These are phyloP conservation scores for Ivindomyrus marchei DNA, from an alignment of 2,113 vertebrate genomes.

Conservation along the genomic window DNA sequence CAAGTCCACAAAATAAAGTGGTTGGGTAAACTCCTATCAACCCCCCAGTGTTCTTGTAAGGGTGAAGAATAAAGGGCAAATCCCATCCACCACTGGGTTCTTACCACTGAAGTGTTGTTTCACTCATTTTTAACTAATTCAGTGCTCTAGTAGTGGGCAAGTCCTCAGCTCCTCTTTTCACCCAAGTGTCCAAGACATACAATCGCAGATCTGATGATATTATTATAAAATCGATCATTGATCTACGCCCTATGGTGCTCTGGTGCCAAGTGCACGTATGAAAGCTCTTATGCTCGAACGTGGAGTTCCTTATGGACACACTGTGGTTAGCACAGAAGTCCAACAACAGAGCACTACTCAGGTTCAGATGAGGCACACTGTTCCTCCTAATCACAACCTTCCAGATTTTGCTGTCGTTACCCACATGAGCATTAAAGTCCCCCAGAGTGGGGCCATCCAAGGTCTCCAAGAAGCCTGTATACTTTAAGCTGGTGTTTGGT, in stretches of 20 bases:
- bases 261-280: not conserved
- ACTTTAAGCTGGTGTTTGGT: not conserved
- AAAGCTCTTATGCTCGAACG: not conserved
- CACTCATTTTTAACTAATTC: not conserved
- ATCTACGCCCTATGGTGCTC: not conserved
- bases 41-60: not conserved
- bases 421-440: not conserved
- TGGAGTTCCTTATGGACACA: not conserved
- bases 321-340: not conserved
- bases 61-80: not conserved
- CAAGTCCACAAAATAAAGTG: not conserved
- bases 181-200: not conserved
- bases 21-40: not conserved
- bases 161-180: not conserved
- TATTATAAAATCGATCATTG: not conserved
- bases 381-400: not conserved
- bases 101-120: not conserved
- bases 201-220: not conserved
- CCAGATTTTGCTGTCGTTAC: not conserved
- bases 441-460: not conserved
- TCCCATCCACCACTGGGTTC: not conserved
- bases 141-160: not conserved
- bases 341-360: not conserved
- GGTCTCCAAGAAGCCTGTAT: not conserved
- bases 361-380: not conserved